These are phyloP conservation scores for Ovibos moschatus DNA, from an alignment of 2,113 vertebrate species.

Conservation along the genomic window DNA sequence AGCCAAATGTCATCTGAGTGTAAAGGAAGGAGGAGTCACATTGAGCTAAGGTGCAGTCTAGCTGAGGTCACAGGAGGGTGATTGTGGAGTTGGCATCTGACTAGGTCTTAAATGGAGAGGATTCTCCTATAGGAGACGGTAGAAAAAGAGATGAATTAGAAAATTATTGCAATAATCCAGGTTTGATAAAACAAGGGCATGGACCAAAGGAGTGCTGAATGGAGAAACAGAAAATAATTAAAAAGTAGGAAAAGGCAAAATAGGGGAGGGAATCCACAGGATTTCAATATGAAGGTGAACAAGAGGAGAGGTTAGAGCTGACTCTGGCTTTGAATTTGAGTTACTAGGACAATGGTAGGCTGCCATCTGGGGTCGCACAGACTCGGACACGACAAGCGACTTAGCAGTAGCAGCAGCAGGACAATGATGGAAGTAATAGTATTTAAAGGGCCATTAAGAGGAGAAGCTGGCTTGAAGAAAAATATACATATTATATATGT, in stretches of 20 bases:
- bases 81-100: neutral
- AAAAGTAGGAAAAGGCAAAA: neutral
- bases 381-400: too few species aligned
- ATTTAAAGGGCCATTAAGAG: neutral
- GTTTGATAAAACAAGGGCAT: conserved; percentile 14
- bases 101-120: neutral
- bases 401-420: neutral
- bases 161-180: neutral
- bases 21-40: neutral
- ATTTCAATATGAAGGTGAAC: neutral
- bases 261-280: neutral
- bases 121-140: neutral
- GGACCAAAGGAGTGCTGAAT: neutral
- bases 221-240: neutral
- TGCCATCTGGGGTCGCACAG: too few species aligned
- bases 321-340: neutral
- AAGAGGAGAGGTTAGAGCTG: neutral
- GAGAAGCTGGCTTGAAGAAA: neutral
- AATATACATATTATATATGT: neutral
- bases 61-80: neutral
- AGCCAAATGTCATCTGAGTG: neutral
- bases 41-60: neutral
- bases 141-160: neutral
- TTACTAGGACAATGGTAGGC: neutral
- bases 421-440: neutral